phyloP scores from a whole-genome alignment of 1,140 invertebrate genomes.

The Pseudomyrmex gracilis region DNA sequence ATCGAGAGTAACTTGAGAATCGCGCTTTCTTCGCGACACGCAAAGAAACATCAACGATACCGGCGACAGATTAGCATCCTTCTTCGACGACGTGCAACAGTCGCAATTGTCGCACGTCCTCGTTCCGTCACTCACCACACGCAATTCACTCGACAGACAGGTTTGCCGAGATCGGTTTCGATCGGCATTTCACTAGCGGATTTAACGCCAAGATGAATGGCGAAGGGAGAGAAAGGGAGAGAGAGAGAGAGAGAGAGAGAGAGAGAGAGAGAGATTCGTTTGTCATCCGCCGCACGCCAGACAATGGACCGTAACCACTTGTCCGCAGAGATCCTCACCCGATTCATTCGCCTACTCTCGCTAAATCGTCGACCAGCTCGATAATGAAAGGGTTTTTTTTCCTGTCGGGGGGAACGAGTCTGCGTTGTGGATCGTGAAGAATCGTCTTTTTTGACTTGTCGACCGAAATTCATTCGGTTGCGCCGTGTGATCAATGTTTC shows the following conservation, averaged over 20 bases:
- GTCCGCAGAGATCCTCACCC: not conserved
- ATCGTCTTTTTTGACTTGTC: not conserved
- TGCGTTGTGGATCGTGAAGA: too few species aligned
- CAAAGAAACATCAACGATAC: constrained; percentile 49
- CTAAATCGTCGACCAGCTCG: not conserved
- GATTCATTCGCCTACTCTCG: not conserved
- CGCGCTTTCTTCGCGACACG: constrained; percentile 46
- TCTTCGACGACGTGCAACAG: not conserved
- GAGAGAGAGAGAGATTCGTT: constrained; percentile 37
- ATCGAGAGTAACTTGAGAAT: constrained; percentile 52
- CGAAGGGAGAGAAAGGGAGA: not conserved
- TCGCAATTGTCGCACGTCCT: not conserved
- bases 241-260: not conserved
- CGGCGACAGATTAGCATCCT: constrained; percentile 31
- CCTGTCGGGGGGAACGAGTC: not conserved
- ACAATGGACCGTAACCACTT: constrained; percentile 48
- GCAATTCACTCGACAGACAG: constrained; percentile 21
- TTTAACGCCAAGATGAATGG: constrained; percentile 46
- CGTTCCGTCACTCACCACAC: constrained; percentile 39
- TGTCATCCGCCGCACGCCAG: constrained; percentile 16
- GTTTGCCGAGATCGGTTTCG: constrained; percentile 14
- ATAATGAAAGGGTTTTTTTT: constrained; percentile 6
- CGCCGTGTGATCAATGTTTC: not conserved
- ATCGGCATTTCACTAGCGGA: constrained; percentile 6
- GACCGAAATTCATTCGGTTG: not conserved